phyloP scores from a whole-genome alignment of 2,888 invertebrate genomes.

The Agrochola macilenta region DNA sequence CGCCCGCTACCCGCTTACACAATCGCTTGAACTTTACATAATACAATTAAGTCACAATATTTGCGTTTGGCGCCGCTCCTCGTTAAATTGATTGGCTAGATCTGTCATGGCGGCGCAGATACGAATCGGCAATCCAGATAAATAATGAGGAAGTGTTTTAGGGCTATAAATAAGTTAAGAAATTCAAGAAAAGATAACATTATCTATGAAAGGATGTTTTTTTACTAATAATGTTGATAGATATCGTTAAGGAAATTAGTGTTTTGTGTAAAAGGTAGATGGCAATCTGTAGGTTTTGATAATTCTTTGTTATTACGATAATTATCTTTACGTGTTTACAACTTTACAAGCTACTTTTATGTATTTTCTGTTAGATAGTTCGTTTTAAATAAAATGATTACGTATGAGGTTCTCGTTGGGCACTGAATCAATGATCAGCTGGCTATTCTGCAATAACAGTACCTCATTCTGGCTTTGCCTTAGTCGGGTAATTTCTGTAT shows the following conservation, averaged over 20 bases:
- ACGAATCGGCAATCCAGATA: constrained; percentile 38
- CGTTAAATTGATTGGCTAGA: constrained; percentile 59
- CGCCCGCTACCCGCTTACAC: constrained; percentile 12
- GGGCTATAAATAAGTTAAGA: constrained; percentile 25
- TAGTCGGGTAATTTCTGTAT: neutral
- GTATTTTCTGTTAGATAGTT: neutral
- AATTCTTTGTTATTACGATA: neutral
- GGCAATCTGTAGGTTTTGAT: neutral
- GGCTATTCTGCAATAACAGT: neutral
- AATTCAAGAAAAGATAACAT: constrained; percentile 27
- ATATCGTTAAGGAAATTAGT: neutral
- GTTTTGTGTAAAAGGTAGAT: neutral
- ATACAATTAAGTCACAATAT: constrained; percentile 63
- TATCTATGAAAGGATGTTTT: constrained; percentile 20
- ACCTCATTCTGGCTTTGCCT: neutral
- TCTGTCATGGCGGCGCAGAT: constrained; percentile 53
- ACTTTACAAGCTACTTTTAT: neutral
- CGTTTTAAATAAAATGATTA: neutral
- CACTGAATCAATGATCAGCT: neutral
- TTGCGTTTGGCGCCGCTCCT: constrained; percentile 56
- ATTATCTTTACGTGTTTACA: neutral
- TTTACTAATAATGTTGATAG: neutral
- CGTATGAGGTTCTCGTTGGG: too few relatives aligned
- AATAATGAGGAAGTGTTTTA: constrained; percentile 39
- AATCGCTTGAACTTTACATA: constrained; percentile 22